phyloP scores from a whole-genome alignment of 2,888 invertebrate species.

The Drosophila kuntzei region DNA sequence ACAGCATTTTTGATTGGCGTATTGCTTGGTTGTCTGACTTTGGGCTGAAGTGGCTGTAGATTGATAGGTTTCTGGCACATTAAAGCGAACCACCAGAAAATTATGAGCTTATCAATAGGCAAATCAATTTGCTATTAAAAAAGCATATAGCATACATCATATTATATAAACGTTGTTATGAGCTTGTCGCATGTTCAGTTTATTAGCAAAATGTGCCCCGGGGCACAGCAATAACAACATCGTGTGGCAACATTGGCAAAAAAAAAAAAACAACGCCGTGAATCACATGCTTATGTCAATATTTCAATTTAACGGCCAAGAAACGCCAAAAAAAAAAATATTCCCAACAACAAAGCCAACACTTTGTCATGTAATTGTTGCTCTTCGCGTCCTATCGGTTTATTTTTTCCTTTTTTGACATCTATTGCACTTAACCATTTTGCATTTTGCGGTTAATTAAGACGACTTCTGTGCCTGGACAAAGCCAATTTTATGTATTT shows the following conservation, averaged over 20 bases:
- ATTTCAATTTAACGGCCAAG: constrained; percentile 75
- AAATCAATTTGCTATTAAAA: constrained; percentile 73
- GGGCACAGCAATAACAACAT: constrained; percentile 34
- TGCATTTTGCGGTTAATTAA: constrained; percentile 73
- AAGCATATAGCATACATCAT: constrained; percentile 61
- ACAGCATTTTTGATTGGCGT: constrained; percentile 53
- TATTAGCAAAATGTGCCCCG: constrained; percentile 60
- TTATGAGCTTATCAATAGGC: constrained; percentile 69
- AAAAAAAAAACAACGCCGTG: constrained; percentile 29
- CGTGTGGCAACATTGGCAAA: constrained; percentile 43
- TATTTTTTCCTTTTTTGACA: constrained; percentile 50
- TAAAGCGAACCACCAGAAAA: constrained; percentile 30
- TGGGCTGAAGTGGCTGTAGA: constrained; percentile 40
- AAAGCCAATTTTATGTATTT: constrained; percentile 45
- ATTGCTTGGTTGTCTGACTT: constrained; percentile 33
- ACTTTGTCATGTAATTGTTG: constrained; percentile 59
- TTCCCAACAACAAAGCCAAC: constrained; percentile 50
- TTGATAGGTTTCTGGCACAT: constrained; percentile 70
- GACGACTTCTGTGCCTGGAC: constrained; percentile 68
- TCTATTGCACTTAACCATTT: constrained; percentile 67
- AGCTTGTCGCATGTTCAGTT: constrained; percentile 53
- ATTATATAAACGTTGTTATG: constrained; percentile 63
- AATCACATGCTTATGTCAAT: constrained; percentile 71
- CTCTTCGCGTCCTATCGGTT: not conserved
- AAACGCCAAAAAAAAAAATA: constrained; percentile 38